Evolutionary conservation across 2,888 invertebrate species (phyloP).

Genomic region (Mimachlamys varia): DNA sequence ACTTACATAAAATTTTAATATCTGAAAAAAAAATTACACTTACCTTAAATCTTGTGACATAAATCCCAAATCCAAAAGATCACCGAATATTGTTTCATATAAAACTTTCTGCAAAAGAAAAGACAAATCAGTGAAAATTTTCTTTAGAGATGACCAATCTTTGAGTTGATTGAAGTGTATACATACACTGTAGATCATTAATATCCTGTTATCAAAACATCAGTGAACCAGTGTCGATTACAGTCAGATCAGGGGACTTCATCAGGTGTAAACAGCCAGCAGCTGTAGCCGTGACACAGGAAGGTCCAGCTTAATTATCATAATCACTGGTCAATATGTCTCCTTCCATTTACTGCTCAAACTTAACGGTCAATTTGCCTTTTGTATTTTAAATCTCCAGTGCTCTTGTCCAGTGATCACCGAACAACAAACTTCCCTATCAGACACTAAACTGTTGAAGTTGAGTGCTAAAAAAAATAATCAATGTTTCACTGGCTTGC

Average conservation of each 20-base stretch:
- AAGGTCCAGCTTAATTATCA: not conserved
- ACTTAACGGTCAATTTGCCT: slow-evolving; percentile 8
- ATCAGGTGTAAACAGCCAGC: not conserved
- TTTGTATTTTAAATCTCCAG: slow-evolving; percentile 2
- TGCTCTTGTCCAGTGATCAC: not conserved
- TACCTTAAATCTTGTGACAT: not conserved
- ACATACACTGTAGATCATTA: not conserved
- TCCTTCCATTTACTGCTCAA: slow-evolving; percentile 29
- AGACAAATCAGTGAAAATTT: not conserved
- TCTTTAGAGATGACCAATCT: too few relatives aligned
- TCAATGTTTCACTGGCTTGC: not conserved
- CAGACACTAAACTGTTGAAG: slow-evolving; percentile 16
- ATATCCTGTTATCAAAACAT: not conserved
- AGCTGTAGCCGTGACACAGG: not conserved
- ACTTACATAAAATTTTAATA: not conserved
- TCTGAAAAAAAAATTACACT: not conserved
- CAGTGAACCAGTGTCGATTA: not conserved
- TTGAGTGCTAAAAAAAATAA: slow-evolving; percentile 14
- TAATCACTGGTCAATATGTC: not conserved
- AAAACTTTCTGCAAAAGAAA: not conserved
- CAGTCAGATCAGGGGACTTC: not conserved
- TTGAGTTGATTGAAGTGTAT: too few relatives aligned
- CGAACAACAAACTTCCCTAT: not conserved
- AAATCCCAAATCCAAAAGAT: not conserved
- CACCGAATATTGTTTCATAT: not conserved